Evolutionary conservation across 2,888 invertebrate species (phyloP).

Genomic region (Zelleria hepariella): DNA sequence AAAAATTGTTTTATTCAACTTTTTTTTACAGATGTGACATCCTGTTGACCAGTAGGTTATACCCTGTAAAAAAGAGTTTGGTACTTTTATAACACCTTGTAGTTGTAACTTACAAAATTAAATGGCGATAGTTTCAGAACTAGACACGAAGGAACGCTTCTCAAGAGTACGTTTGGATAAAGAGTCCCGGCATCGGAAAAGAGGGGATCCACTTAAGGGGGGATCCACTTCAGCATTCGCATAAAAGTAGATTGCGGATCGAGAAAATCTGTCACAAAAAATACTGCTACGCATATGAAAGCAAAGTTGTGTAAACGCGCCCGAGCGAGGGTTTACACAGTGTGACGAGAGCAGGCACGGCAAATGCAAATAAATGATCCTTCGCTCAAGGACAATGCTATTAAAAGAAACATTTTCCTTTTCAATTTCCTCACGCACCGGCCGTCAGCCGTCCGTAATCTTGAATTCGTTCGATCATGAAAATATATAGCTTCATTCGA

Average conservation of each 20-base stretch:
- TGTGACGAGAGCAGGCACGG: slow-evolving; percentile 14
- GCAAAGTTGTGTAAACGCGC: slow-evolving; percentile 7
- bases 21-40: too few species aligned
- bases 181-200: background rate
- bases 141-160: background rate
- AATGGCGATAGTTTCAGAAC: background rate
- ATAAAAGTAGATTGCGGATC: background rate
- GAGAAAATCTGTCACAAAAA: background rate
- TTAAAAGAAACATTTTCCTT: slow-evolving; percentile 54
- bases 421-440: slow-evolving; percentile 66
- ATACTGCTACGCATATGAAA: background rate
- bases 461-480: slow-evolving; percentile 66
- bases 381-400: slow-evolving; percentile 42
- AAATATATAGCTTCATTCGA: slow-evolving; percentile 70
- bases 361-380: slow-evolving; percentile 35
- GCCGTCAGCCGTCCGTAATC: slow-evolving; percentile 63
- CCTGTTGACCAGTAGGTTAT: too few species aligned
- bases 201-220: background rate
- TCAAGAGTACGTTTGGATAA: too few species aligned
- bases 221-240: background rate
- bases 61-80: too few species aligned
- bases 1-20: too few species aligned
- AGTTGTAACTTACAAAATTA: background rate
- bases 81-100: too few species aligned
- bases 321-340: slow-evolving; percentile 11